Conservation (phyloP, 2,113 vertebrate species). For the Garra rufa region DNA sequence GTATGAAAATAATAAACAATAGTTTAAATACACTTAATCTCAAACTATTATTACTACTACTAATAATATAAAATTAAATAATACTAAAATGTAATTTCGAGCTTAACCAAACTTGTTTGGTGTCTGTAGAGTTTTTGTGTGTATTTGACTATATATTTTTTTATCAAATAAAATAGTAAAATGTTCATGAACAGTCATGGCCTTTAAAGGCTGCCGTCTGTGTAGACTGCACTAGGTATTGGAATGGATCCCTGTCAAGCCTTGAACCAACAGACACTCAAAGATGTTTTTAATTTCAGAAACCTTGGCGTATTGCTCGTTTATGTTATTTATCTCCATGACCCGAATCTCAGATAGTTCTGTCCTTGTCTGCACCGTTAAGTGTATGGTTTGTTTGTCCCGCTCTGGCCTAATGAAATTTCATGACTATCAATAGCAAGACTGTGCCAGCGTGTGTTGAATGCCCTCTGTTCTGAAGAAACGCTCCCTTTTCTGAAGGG, state of each 20-base stretch:
- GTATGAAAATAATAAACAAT: too few relatives aligned
- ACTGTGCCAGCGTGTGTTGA: constrained; percentile 21
- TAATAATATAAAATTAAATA: too few relatives aligned
- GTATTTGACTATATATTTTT: too few relatives aligned
- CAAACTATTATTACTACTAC: too few relatives aligned
- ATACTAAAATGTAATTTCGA: too few relatives aligned
- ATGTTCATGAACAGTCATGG: neutral
- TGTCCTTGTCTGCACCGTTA: neutral
- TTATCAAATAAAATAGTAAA: too few relatives aligned
- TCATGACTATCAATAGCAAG: constrained; percentile 53
- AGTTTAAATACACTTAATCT: too few relatives aligned
- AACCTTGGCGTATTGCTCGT: neutral
- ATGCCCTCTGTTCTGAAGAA: constrained; percentile 36
- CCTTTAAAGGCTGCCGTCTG: neutral
- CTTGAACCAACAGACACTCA: constrained; percentile 18
- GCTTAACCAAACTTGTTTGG: too few relatives aligned
- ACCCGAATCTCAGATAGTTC: neutral
- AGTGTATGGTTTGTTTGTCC: constrained; percentile 16
- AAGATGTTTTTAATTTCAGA: neutral
- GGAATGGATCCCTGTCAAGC: neutral
- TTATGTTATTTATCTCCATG: neutral
- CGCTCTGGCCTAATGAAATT: constrained; percentile 48
- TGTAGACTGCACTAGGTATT: neutral
- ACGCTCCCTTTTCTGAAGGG: constrained; percentile 10
- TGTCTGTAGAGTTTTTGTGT: too few relatives aligned